Base-by-base conservation (phyloP, 2,888 invertebrate genomes). In the Tachystola acroxantha region DNA sequence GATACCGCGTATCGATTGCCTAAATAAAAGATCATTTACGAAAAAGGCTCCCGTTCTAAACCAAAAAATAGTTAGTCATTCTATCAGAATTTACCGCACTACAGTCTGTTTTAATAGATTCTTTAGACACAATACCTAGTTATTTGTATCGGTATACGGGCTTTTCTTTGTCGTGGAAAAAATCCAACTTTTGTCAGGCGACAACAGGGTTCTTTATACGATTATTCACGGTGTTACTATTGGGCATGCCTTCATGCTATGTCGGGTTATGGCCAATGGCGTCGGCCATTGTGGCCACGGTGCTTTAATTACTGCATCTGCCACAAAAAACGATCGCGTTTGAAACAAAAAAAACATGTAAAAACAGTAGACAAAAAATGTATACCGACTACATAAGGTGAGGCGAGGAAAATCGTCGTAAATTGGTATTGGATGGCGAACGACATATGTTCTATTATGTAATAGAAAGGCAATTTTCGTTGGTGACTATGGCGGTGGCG, bases 351-450 rank as follows among this genome's bases (percentile, higher is more conserved):
- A 59, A 54, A 49, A 38, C 45, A 40, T 43, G 43, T 47, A 50
- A 53, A 58, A 61, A 51, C 49, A 24, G n/a, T 24, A n/a, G 37
- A 39, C 30, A 54, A 54, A 61, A 59, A 64, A 58, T 49, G 31
- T 36, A 40, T 37, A 34, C 39, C 34, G 45, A 43, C 50, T 64
- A 67, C 52, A 57, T 59, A 64, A 62, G 57, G 52, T 56, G 57
- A 56, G 59, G 65, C 78, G 78, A 64, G 57, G 75, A 73, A 70
- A 79, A 79, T 79, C 57, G 76, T 39, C 40, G 61, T 76, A 78
- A 76, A 79, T 78, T 78, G 55, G 55, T 57, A 55, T 61, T 60
- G 55, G 56, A 50, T 42, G 44, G 53, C 53, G 19, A 37, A 16
- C 49, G 43, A 49, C 57, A 58, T 54, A 48, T 57, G 60, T 41